A percentile compares a stretch with the other conserved stretches of the same genome.
These are phyloP conservation scores for Tachypleus tridentatus DNA, from an alignment of 1,140 invertebrate species.

Conservation along the genomic window DNA sequence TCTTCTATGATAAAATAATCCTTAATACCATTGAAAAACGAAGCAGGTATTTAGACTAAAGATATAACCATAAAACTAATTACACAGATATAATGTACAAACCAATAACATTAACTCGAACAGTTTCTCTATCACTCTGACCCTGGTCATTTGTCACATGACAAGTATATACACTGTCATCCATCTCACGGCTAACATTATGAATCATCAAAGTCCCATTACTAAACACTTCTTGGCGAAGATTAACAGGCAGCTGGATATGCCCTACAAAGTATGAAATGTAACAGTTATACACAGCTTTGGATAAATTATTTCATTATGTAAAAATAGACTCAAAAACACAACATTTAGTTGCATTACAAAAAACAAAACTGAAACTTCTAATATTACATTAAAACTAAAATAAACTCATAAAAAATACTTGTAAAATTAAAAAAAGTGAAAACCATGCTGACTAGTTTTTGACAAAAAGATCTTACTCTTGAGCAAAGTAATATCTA, in stretches of 20 bases:
- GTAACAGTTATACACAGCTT: not conserved
- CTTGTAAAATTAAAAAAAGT: not conserved
- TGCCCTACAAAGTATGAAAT: not conserved
- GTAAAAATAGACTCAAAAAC: not conserved
- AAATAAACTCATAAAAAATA: not conserved
- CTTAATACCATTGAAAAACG: too few relatives aligned
- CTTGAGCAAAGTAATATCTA: too few relatives aligned
- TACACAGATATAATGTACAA: not conserved
- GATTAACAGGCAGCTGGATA: conserved; percentile 54
- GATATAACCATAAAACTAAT: too few relatives aligned
- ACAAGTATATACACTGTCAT: conserved; percentile 75
- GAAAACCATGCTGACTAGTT: not conserved
- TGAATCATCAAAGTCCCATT: conserved; percentile 60
- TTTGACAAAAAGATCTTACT: too few relatives aligned
- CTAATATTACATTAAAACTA: not conserved
- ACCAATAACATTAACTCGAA: conserved; percentile 17
- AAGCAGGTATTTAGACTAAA: too few relatives aligned
- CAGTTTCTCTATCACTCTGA: conserved; percentile 10
- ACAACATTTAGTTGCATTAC: not conserved
- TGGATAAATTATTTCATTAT: not conserved
- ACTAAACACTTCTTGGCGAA: conserved; percentile 58
- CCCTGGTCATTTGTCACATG: conserved; percentile 38
- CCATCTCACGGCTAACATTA: conserved; percentile 55
- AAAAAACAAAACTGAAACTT: not conserved
- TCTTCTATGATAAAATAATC: too few relatives aligned